A percentile compares a stretch with the other conserved stretches of the same genome.
Evolutionary conservation across 2,888 invertebrate genomes (phyloP).

Genomic region (Polydrusus cervinus): DNA sequence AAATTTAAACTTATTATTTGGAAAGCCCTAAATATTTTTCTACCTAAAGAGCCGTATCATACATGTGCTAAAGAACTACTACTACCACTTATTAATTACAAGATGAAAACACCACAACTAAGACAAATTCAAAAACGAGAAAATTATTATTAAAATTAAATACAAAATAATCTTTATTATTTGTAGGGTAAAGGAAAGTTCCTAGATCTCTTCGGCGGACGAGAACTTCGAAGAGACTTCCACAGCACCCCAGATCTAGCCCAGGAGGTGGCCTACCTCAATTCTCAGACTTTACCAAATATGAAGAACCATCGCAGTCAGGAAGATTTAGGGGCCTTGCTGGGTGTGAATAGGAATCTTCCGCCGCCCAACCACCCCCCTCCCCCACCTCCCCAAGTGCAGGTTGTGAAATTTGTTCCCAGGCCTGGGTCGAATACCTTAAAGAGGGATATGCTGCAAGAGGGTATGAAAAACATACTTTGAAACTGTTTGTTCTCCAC

Average conservation of each 20-base stretch:
- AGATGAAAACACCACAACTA: no score
- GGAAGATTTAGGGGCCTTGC: conserved; percentile 76
- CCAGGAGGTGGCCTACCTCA: conserved; percentile 67
- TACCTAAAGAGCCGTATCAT: no score
- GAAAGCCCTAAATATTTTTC: no score
- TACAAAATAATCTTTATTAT: not conserved
- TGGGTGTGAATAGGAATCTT: conserved; percentile 69
- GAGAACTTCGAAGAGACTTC: conserved; percentile 85
- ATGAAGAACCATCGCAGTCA: conserved; percentile 79
- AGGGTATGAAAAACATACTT: conserved; percentile 63
- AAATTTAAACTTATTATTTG: no score
- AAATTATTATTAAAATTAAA: no score
- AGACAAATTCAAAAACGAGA: no score
- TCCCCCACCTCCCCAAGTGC: conserved; percentile 81
- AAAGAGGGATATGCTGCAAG: conserved; percentile 64
- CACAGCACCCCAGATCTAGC: conserved; percentile 92
- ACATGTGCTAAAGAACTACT: no score
- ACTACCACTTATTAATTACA: no score
- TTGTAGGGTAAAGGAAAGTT: conserved; percentile 66
- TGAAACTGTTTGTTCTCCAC: no score
- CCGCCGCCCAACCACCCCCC: conserved; percentile 90
- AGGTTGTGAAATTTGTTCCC: conserved; percentile 80
- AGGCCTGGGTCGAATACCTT: conserved; percentile 66
- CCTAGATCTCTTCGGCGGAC: conserved; percentile 68
- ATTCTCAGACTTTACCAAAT: conserved; percentile 55